Evolutionary conservation across 1,140 invertebrate genomes (phyloP).

Genomic region (Drosophila repleta): DNA sequence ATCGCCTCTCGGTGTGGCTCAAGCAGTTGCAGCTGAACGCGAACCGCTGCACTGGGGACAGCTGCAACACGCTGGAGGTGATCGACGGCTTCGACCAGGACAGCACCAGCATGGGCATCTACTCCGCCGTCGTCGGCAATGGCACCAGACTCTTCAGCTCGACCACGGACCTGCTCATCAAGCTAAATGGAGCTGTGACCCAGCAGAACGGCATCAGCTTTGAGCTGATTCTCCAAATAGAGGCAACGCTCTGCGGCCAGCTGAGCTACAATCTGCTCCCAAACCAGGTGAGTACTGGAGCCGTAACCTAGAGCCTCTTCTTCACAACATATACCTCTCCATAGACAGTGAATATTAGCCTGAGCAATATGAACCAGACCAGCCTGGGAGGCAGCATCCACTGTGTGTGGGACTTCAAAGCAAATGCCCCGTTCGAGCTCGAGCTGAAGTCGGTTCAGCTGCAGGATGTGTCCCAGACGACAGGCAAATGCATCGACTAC

Average conservation of each 20-base stretch:
- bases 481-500: constrained; percentile 68
- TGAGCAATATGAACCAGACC: constrained; percentile 16
- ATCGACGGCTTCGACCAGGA: constrained; percentile 87
- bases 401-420: constrained; percentile 57
- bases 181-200: constrained; percentile 86
- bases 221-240: constrained; percentile 84
- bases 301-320: too few relatives aligned
- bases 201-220: constrained; percentile 84
- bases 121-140: constrained; percentile 85
- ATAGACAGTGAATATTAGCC: constrained; percentile 32
- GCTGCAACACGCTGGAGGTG: constrained; percentile 89
- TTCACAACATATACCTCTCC: too few relatives aligned
- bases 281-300: constrained; percentile 34
- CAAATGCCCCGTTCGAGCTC: constrained; percentile 22
- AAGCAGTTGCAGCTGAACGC: constrained; percentile 85
- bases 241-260: constrained; percentile 84
- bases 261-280: constrained; percentile 12
- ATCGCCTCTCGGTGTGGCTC: constrained; percentile 86
- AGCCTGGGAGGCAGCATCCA: constrained; percentile 46
- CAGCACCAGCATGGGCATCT: constrained; percentile 86
- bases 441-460: constrained; percentile 46
- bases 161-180: constrained; percentile 85
- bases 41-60: not conserved
- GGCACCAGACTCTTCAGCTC: constrained; percentile 85
- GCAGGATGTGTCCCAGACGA: constrained; percentile 46